phyloP scores from a whole-genome alignment of 2,797 vertebrate species.

The Tadarida brasiliensis region DNA sequence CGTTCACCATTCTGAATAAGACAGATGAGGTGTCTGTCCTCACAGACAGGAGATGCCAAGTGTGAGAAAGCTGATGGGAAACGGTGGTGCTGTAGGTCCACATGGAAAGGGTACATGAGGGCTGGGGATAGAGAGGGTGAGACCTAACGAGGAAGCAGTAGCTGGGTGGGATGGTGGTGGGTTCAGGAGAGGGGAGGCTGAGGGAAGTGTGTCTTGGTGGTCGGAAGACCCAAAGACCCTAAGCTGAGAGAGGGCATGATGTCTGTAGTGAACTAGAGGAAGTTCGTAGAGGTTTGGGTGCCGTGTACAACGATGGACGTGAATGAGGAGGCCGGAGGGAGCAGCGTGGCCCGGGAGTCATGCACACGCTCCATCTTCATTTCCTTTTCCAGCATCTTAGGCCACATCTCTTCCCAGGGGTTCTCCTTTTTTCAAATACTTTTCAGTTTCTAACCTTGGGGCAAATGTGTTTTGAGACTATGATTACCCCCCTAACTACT shows the following conservation, averaged over 20 bases:
- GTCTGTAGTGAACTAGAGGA: background rate
- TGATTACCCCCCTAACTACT: background rate
- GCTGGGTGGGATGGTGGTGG: background rate
- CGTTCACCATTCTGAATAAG: background rate
- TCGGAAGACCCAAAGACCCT: background rate
- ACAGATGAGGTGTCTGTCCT: background rate
- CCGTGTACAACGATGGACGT: no score
- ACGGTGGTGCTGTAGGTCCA: background rate
- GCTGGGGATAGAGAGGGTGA: background rate
- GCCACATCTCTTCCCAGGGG: background rate
- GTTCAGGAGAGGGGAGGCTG: background rate
- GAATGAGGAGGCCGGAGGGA: background rate
- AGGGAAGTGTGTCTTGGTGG: background rate
- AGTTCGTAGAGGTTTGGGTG: background rate
- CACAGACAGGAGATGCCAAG: background rate
- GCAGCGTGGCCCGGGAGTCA: accelerated
- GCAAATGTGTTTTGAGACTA: background rate
- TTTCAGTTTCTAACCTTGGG: background rate
- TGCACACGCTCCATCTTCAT: background rate
- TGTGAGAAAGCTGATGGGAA: background rate
- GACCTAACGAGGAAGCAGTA: background rate
- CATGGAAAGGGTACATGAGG: accelerated
- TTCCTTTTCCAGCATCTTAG: slow-evolving; percentile 1
- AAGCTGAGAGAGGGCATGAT: background rate
- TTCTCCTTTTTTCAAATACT: slow-evolving; percentile 39